Evolutionary conservation across 2,888 invertebrate genomes (phyloP).

Genomic region (Torymus auratus): DNA sequence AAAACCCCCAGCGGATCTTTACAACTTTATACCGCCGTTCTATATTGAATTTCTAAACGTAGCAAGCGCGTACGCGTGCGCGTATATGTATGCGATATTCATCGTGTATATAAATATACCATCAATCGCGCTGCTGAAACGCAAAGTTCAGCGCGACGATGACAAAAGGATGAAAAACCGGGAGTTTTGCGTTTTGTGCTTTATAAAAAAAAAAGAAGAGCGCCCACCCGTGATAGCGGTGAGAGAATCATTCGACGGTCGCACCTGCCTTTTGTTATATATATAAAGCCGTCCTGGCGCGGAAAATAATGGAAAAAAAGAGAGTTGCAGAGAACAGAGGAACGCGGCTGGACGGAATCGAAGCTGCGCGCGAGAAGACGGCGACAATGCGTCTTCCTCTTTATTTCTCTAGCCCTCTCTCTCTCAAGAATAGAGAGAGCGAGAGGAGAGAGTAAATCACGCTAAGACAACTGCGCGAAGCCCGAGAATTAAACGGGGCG

Average conservation of each 20-base stretch:
- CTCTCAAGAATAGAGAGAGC: no score
- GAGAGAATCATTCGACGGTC: background rate
- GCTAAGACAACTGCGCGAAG: slow-evolving; percentile 46
- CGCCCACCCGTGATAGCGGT: background rate
- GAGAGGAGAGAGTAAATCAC: slow-evolving; percentile 49
- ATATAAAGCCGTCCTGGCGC: slow-evolving; percentile 20
- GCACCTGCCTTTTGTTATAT: slow-evolving; percentile 25
- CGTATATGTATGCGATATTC: no score
- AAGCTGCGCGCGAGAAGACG: slow-evolving; percentile 1
- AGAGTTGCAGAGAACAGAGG: slow-evolving; percentile 12
- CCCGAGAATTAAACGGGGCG: slow-evolving; percentile 49
- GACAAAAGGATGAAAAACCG: no score
- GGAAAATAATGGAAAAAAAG: background rate
- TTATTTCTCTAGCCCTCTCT: slow-evolving; percentile 28
- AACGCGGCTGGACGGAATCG: background rate
- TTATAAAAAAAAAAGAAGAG: no score
- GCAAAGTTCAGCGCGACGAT: no score
- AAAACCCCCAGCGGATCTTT: no score
- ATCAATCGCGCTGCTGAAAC: no score
- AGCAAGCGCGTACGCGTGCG: no score
- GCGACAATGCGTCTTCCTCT: slow-evolving; percentile 50
- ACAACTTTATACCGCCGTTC: no score
- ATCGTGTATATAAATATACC: no score
- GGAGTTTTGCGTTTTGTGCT: no score
- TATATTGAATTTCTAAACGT: no score